Evolutionary conservation across 1,140 invertebrate species (phyloP), one percentile per base, ranked within the genome.

Genomic region (Halyomorpha halys): DNA sequence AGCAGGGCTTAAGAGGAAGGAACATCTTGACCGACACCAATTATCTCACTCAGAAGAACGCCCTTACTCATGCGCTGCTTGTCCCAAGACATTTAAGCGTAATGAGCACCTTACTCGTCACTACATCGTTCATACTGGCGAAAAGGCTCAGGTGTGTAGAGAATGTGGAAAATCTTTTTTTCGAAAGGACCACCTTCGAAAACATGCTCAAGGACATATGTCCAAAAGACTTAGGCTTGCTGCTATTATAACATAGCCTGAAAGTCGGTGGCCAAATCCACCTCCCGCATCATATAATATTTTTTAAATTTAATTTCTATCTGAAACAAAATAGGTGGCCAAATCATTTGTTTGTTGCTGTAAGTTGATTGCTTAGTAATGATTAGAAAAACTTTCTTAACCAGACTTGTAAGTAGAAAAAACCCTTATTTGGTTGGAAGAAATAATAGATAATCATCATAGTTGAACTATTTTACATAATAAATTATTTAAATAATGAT

Each of bases 81-180:
- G 86, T 72, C 79, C 82, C 74, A 89, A 90, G 73, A 76, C 70
- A 4, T 90, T 89, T 74, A 89, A 90, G 73, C 77, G 86, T 54
- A 86, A 88, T 75, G 87, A 90, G 70, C 87, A 90, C 70, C 75
- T 90, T 62, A 87, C 87, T 74, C 76, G 88, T 47, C 86, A 90
- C 74, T 85, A 84, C 68, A 85, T 89, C 61, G 89, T 89, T 71
- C 86, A 89, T 74, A 87, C 86, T 5, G 86, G 86, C 19, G 84
- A 89, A 69, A 91, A 91, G 74, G 87, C 86, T 2, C 86, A 90
- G 73, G 71, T 74, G 44, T 77, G 76, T 67, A 63, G 30, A 19
- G 66, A 86, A 67, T 86, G 85, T 69, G 82, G 83, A 18, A 86
- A 86, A 78, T 86, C 86, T 21, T 90, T 90, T 70, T 90, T 89